Conservation (phyloP, 2,113 vertebrate species). For the Martes martes region DNA sequence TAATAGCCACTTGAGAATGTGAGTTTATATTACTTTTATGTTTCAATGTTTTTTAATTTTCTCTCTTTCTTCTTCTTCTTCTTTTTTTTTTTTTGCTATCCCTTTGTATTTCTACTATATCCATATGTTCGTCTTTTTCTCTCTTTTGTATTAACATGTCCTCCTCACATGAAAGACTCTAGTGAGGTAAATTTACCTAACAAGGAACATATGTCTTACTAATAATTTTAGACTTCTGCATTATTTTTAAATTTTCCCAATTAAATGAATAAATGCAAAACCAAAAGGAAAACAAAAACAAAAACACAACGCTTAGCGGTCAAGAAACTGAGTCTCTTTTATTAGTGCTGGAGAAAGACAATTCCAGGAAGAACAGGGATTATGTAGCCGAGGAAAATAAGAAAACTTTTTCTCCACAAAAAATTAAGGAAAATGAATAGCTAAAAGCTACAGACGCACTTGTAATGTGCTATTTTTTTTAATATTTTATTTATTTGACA, state of each 20-base stretch:
- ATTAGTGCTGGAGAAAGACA: background rate
- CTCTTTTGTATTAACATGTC: background rate
- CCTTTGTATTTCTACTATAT: background rate
- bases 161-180: background rate
- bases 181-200: background rate
- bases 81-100: background rate
- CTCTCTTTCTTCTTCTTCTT: no score
- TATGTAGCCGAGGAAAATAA: background rate
- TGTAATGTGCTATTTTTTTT: background rate
- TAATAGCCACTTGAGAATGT: background rate
- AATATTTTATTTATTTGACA: no score
- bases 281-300: no score
- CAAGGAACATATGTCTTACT: background rate
- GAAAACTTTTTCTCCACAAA: background rate
- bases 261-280: background rate
- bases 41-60: background rate
- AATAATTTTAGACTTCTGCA: background rate
- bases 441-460: background rate
- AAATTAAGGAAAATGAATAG: background rate
- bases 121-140: background rate
- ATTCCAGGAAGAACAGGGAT: background rate
- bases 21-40: background rate
- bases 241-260: background rate
- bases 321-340: background rate
- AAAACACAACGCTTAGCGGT: background rate